Conservation (phyloP, 1,140 invertebrate genomes). For the Gryon sp. region DNA sequence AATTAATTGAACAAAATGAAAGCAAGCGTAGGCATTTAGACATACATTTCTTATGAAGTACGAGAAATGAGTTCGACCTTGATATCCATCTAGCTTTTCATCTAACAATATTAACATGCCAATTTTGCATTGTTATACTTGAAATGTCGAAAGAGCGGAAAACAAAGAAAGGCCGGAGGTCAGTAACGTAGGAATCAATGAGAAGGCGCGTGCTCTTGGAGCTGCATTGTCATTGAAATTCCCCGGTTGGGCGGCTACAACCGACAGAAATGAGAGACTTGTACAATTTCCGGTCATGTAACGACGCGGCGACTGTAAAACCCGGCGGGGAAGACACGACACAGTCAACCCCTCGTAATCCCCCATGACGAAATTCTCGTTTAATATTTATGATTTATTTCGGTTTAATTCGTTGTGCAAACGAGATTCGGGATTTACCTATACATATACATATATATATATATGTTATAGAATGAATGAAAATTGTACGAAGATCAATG, state of each 20-base stretch:
- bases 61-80: too few relatives aligned
- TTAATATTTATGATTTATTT: slow-evolving; percentile 81
- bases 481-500: slow-evolving; percentile 13
- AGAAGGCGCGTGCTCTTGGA: slow-evolving; percentile 52
- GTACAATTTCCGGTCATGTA: slow-evolving; percentile 73
- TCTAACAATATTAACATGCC: background rate
- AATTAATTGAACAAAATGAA: too few relatives aligned
- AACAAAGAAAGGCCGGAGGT: slow-evolving; percentile 58
- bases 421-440: slow-evolving; percentile 66
- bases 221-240: slow-evolving; percentile 78
- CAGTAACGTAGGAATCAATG: slow-evolving; percentile 50
- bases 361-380: slow-evolving; percentile 76
- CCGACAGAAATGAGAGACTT: slow-evolving; percentile 63
- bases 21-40: too few relatives aligned
- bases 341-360: slow-evolving; percentile 73
- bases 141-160: slow-evolving; percentile 21
- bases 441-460: too few relatives aligned
- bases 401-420: slow-evolving; percentile 78
- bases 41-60: too few relatives aligned
- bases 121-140: slow-evolving; percentile 3
- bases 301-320: slow-evolving; percentile 34
- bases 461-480: too few relatives aligned
- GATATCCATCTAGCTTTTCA: background rate
- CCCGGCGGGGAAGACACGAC: slow-evolving; percentile 38
- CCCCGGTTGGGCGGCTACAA: slow-evolving; percentile 35